Conservation (phyloP, 2,797 vertebrate species). For the Bradypodion ventrale region DNA sequence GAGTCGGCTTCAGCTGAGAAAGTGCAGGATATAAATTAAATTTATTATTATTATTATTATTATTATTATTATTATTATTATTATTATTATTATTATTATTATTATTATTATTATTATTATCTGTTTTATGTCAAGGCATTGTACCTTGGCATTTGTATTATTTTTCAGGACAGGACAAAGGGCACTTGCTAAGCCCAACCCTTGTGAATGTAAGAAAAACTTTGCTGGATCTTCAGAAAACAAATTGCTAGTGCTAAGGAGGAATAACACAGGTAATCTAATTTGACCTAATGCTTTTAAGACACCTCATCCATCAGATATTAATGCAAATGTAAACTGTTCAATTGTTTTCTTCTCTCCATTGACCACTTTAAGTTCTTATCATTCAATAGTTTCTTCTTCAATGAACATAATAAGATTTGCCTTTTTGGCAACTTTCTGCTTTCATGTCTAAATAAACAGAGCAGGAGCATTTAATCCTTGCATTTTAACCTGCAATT, state of each 20-base stretch:
- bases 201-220: not conserved
- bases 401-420: not conserved
- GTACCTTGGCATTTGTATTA: no score
- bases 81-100: no score
- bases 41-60: no score
- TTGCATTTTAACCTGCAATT: not conserved
- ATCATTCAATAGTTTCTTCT: not conserved
- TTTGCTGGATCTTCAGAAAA: constrained; percentile 15
- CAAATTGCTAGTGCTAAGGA: constrained; percentile 5
- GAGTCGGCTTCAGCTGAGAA: no score
- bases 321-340: constrained; percentile 28
- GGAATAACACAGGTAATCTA: constrained; percentile 19
- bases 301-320: not conserved
- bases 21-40: no score
- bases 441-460: not conserved
- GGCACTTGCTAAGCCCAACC: not conserved
- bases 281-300: constrained; percentile 32
- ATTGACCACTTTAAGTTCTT: not conserved
- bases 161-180: no score
- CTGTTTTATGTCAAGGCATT: not conserved
- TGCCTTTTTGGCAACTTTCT: not conserved
- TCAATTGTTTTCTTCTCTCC: constrained; percentile 15
- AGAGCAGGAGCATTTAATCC: not conserved
- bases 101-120: no score
- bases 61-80: no score